Evolutionary conservation across 2,888 invertebrate species (phyloP).

Genomic region (Branchellion lobata): DNA sequence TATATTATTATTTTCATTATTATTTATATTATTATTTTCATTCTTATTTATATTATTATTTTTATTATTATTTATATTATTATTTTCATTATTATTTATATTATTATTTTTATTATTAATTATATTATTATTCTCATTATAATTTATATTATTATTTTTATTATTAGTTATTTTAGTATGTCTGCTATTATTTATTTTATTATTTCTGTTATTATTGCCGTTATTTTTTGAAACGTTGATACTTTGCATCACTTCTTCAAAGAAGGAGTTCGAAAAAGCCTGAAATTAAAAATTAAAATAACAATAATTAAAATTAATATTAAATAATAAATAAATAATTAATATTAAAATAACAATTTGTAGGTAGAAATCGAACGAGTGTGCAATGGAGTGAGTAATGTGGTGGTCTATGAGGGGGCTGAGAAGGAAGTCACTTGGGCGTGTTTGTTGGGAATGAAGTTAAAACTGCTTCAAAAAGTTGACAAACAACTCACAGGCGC

Average conservation of each 20-base stretch:
- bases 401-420: no score
- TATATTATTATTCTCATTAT: neutral
- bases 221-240: neutral
- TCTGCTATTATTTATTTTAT: neutral
- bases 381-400: no score
- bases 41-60: no score
- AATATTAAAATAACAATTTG: no score
- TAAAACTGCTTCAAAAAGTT: no score
- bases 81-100: neutral
- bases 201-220: slow-evolving; percentile 9
- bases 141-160: neutral
- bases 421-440: no score
- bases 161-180: neutral
- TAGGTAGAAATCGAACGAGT: no score
- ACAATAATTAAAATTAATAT: neutral
- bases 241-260: slow-evolving; percentile 35
- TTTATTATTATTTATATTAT: neutral
- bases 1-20: no score
- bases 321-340: neutral
- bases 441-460: no score
- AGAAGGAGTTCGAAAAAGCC: slow-evolving; percentile 10
- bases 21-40: no score
- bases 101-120: neutral
- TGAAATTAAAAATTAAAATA: neutral
- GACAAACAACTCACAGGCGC: no score